Percentiles rank a stretch among this genome's conserved stretches.
phyloP scores from a whole-genome alignment of 2,888 invertebrate species.

The Trileptium ribeirensis region DNA sequence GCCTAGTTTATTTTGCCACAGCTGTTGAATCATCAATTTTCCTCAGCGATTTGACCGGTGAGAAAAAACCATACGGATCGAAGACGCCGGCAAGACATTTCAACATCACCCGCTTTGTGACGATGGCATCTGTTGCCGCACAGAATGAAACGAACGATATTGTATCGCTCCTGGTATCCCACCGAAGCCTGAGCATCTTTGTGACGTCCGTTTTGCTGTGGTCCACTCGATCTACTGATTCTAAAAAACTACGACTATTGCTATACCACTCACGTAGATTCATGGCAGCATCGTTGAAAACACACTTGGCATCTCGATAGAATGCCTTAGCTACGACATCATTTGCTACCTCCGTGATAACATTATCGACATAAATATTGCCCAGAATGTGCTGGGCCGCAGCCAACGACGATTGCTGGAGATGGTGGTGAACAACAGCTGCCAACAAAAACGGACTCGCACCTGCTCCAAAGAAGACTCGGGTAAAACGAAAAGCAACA shows the following conservation, averaged over 20 bases:
- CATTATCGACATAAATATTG: slow-evolving; percentile 5
- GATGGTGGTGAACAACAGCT: slow-evolving; percentile 27
- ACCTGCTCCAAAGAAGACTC: slow-evolving; percentile 36
- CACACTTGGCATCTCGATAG: not conserved
- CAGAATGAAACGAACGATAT: not conserved
- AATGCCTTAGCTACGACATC: not conserved
- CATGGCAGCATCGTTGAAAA: not conserved
- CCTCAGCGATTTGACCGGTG: not conserved
- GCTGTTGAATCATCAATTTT: not conserved
- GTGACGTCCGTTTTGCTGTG: not conserved
- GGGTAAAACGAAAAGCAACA: slow-evolving; percentile 32
- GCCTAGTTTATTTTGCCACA: not conserved
- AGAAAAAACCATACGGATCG: not conserved
- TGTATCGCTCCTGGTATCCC: not conserved
- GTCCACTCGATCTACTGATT: too few relatives aligned
- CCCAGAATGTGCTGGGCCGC: not conserved
- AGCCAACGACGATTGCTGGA: not conserved
- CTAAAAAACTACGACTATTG: not conserved
- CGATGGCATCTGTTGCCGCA: not conserved
- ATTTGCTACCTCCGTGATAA: not conserved
- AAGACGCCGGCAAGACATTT: not conserved
- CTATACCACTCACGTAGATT: not conserved
- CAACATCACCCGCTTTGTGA: not conserved
- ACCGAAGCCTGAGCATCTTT: not conserved
- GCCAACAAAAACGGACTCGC: slow-evolving; percentile 33